Evolutionary conservation across 2,888 invertebrate genomes (phyloP), one percentile per base, ranked within the genome.

Genomic region (Liopterus haemorrhoidalis): DNA sequence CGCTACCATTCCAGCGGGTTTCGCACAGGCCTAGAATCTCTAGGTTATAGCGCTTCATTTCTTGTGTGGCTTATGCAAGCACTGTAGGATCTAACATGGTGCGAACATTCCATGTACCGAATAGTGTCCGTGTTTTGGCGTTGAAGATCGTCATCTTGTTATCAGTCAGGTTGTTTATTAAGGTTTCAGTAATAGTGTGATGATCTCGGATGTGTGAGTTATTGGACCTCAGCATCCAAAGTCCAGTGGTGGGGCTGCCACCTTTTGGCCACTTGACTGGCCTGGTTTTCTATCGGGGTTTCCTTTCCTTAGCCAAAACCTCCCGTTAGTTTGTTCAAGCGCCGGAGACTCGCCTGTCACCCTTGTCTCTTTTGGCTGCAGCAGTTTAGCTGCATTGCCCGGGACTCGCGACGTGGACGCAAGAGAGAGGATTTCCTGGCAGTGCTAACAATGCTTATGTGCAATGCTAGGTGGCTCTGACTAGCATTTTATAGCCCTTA

Each of bases 71-170:
- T 12, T 32, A 20, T 32, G 9, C 9, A 9, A 32, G 11, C 20
- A 18, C 19, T n/a, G 18, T 5, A 32, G 11, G 18, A 19, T 32
- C 18, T 9, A 32, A 18, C 12, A 32, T 19, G 4, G 32, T 32
- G 5, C 32, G 18, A n/a, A 32, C 32, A 8, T 32, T 32, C 32
- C 32, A 32, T 16, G 32, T 32, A 4, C 32, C 32, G 20, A 32
- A 32, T 32, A 18, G 15, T 32, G 20, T n/a, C 20, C 20, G 18
- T 32, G 18, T 9, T 18, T 32, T 32, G 12, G 20, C 18, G 32
- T 20, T 20, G 20, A 32, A 19, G n/a, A n/a, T 32, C 32, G 32
- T 15, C n/a, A 16, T 11, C 9, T n/a, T 32, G 18, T 16, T 2
- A 32, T 18, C 32, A 32, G 32, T 32, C 15, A 18, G 18, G 18